Conservation (phyloP, 2,113 vertebrate genomes). For the Gobio gobio region DNA sequence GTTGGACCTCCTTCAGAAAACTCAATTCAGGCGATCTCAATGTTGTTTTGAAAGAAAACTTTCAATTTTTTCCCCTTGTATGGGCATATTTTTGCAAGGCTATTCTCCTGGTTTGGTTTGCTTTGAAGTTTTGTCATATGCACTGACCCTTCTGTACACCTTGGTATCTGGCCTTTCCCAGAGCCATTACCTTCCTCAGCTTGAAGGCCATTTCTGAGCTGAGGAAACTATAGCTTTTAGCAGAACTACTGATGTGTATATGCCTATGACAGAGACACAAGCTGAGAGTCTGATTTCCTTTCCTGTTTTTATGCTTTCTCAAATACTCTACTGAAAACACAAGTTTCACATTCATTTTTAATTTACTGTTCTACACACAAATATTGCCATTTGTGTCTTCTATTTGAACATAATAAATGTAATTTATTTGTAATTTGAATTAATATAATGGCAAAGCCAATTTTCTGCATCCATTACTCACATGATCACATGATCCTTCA, state of each 20-base stretch:
- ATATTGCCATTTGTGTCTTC: background rate
- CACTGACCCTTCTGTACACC: background rate
- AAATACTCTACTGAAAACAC: slow-evolving; percentile 40
- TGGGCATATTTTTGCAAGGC: background rate
- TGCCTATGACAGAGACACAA: background rate
- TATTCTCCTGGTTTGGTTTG: background rate
- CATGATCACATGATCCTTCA: too few relatives aligned
- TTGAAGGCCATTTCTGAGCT: slow-evolving; percentile 17
- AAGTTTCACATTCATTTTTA: slow-evolving; percentile 61
- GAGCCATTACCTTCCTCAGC: slow-evolving; percentile 6
- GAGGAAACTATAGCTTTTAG: slow-evolving; percentile 29
- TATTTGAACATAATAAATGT: too few relatives aligned
- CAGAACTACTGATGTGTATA: slow-evolving; percentile 32
- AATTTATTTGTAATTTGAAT: too few relatives aligned
- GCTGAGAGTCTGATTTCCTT: background rate
- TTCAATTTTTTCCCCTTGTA: background rate
- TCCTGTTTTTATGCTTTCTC: slow-evolving; percentile 20
- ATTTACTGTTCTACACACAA: slow-evolving; percentile 55
- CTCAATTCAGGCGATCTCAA: background rate
- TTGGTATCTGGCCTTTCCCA: background rate
- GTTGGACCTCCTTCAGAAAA: background rate
- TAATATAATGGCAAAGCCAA: too few relatives aligned
- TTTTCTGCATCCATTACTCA: too few relatives aligned
- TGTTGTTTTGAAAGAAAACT: slow-evolving; percentile 1
- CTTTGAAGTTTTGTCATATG: background rate